Percentiles rank a stretch among this genome's conserved stretches.
These are phyloP conservation scores for Oscheius sp. DNA, from an alignment of 2,888 invertebrate genomes.

Conservation along the genomic window DNA sequence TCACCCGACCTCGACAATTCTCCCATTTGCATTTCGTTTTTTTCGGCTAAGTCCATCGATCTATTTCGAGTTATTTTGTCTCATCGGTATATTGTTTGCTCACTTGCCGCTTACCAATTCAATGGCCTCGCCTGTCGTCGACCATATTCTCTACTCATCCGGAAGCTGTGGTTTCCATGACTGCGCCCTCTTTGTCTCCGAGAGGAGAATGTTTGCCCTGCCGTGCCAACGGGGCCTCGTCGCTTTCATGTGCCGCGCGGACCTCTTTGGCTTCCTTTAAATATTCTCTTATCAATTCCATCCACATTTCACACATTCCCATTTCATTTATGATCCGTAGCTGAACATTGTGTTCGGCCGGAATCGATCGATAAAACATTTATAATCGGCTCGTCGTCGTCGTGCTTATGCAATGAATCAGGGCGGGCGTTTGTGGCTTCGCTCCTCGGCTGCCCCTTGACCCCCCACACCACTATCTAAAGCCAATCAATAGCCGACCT, in stretches of 20 bases:
- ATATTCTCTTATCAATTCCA: background rate
- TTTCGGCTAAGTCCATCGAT: constrained; percentile 1
- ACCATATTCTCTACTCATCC: background rate
- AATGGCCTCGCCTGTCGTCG: background rate
- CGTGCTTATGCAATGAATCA: constrained; percentile 38
- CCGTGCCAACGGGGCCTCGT: constrained; percentile 11
- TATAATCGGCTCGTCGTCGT: constrained; percentile 31
- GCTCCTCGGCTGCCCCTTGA: constrained; percentile 18
- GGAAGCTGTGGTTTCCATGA: constrained; percentile 24
- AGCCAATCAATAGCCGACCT: constrained; percentile 27
- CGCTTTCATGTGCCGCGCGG: constrained; percentile 10
- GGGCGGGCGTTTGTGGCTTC: background rate
- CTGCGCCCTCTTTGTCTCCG: constrained; percentile 20
- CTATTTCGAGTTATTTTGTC: too few species aligned
- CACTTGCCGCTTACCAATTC: background rate
- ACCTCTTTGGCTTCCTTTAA: background rate
- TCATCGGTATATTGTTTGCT: too few species aligned
- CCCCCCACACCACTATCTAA: constrained; percentile 25
- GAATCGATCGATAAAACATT: constrained; percentile 17
- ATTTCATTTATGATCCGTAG: background rate
- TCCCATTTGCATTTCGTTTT: background rate
- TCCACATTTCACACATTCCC: background rate
- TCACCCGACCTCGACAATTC: too few species aligned
- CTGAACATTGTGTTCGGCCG: background rate
- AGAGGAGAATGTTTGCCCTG: constrained; percentile 17